A percentile compares a stretch with the other conserved stretches of the same genome.
Conservation (phyloP, 2,888 invertebrate genomes). For the Ochropleura plecta region DNA sequence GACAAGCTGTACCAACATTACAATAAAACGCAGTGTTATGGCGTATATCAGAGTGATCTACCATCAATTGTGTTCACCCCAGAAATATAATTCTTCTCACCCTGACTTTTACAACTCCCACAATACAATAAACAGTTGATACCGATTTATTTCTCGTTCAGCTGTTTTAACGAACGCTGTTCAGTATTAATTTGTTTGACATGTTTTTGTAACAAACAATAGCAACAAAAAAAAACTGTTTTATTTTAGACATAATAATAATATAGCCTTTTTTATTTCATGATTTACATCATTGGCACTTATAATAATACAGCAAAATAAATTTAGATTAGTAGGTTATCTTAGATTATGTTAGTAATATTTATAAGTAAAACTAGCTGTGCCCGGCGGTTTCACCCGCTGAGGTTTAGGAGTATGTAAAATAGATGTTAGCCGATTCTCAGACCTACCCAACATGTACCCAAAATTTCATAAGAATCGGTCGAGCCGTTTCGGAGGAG, state of each 20-base stretch:
- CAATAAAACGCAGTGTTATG: conserved; percentile 21
- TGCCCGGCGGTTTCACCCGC: too few species aligned
- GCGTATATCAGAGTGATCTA: conserved; percentile 8
- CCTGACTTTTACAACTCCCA: conserved; percentile 41
- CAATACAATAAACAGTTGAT: conserved; percentile 22
- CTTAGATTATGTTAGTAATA: too few species aligned
- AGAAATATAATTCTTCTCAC: conserved; percentile 8
- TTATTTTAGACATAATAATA: neutral
- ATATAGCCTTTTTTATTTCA: too few species aligned
- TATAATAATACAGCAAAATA: too few species aligned
- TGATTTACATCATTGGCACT: too few species aligned
- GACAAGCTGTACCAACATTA: neutral
- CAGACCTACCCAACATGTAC: too few species aligned
- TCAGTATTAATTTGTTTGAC: conserved; percentile 10
- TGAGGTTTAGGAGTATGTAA: too few species aligned
- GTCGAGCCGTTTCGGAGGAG: too few species aligned
- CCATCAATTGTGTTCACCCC: conserved; percentile 11
- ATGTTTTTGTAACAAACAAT: conserved; percentile 32
- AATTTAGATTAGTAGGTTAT: too few species aligned
- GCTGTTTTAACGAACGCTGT: conserved; percentile 19
- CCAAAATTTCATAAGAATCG: too few species aligned
- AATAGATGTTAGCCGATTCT: too few species aligned
- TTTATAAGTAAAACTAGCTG: too few species aligned
- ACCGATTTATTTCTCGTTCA: conserved; percentile 24
- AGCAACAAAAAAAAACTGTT: neutral